Evolutionary conservation across 2,888 invertebrate species (phyloP), one percentile per base, ranked within the genome.

Genomic region (Eremobia ochroleuca): DNA sequence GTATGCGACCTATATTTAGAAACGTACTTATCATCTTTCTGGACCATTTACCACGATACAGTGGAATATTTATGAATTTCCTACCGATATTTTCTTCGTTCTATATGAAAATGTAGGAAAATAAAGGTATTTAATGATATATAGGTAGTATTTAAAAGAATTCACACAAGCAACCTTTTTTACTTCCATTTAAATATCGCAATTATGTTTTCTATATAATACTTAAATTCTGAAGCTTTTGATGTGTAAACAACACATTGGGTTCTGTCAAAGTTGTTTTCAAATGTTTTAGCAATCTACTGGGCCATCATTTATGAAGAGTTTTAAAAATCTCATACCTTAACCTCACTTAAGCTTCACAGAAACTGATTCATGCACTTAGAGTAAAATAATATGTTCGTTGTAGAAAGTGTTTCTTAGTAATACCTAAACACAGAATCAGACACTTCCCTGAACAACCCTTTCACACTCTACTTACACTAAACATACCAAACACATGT

Each of bases 1-100:
- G 2, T 71, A 2, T 59, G 58, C 62, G 25, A 37, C 37, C 52
- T 73, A 52, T 69, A 69, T 75, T 73, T 69, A 43, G 83, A 43
- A 84, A 59, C 67, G 37, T 68, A 85, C 82, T 85, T 87, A 87
- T 81, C 77, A 52, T 40, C 31, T 71, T 85, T 75, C 79, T 87
- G 77, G 67, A 64, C 73, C 86, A 85, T 87, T 85, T 85, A 62
- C 65, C 75, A 43, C 86, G 75, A 58, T 43, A 70, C 68, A 67
- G 40, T 64, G 55, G 46, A 76, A 75, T 76, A 75, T 77, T 81
- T 81, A 85, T 73, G 55, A 76, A 85, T 62, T 74, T 65, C 9
- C 28, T 76, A 28, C n/a, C 46, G 64, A 75, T 68, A 73, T 65
- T 75, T 77, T 68, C 65, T 49, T 62, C 71, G 21, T 67, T 76